A percentile compares a stretch with the other conserved stretches of the same genome.
These are phyloP conservation scores for Hippoglossus hippoglossus DNA, from an alignment of 2,797 vertebrate genomes.

Conservation along the genomic window DNA sequence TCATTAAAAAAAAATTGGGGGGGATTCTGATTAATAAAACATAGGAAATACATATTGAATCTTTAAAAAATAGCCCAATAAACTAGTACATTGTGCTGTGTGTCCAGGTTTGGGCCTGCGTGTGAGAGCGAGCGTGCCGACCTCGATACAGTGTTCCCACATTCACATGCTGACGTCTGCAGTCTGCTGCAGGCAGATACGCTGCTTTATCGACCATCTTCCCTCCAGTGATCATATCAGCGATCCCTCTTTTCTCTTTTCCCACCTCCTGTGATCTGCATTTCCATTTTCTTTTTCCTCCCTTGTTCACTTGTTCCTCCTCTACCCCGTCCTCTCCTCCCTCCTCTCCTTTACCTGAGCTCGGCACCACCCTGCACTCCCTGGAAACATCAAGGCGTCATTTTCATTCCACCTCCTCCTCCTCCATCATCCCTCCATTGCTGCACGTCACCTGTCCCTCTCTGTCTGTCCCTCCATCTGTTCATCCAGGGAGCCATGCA, in stretches of 20 bases:
- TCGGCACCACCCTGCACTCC: not conserved
- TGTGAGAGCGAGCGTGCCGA: not conserved
- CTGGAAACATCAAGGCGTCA: constrained; percentile 12
- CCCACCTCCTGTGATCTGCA: constrained; percentile 4
- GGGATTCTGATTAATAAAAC: too few relatives aligned
- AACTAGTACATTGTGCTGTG: not conserved
- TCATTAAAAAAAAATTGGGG: too few relatives aligned
- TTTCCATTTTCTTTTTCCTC: not conserved
- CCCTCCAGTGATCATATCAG: constrained; percentile 37
- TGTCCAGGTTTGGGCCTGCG: constrained; percentile 9
- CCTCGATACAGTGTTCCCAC: constrained; percentile 24
- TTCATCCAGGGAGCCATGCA: constrained; percentile 37
- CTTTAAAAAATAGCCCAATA: too few relatives aligned
- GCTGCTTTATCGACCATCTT: constrained; percentile 37
- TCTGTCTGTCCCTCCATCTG: constrained; percentile 51
- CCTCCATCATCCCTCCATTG: constrained; percentile 17
- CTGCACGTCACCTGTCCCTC: constrained; percentile 30
- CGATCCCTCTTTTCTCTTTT: not conserved
- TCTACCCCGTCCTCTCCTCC: too few relatives aligned
- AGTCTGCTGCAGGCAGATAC: constrained; percentile 53
- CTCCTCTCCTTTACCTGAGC: not conserved
- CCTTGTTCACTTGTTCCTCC: not conserved
- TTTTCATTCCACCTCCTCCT: constrained; percentile 1
- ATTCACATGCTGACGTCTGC: constrained; percentile 27
- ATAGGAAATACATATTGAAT: too few relatives aligned